A percentile compares a stretch with the other conserved stretches of the same genome.
Conservation (phyloP, 1,140 invertebrate species). For the Tetramorium parvispinum region DNA sequence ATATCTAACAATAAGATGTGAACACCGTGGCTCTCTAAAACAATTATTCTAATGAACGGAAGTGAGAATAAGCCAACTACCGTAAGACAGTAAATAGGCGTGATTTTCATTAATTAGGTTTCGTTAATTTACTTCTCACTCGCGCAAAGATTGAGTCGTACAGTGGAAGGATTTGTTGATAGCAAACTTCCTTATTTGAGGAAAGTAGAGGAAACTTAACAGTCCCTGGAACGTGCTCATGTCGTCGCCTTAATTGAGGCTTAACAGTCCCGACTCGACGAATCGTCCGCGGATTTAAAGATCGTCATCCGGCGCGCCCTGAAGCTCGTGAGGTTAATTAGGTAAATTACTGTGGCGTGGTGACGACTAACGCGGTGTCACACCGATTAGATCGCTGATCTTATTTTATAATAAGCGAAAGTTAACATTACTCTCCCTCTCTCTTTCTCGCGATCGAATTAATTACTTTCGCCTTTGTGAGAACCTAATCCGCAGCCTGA, state of each 20-base stretch:
- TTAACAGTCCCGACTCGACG: conserved; percentile 57
- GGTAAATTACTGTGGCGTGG: conserved; percentile 45
- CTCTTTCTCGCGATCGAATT: conserved; percentile 22
- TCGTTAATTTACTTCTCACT: conserved; percentile 37
- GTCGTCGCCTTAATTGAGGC: conserved; percentile 60
- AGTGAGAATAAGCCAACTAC: conserved; percentile 23
- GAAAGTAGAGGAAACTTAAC: conserved; percentile 36
- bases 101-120: conserved; percentile 25
- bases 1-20: background rate
- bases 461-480: conserved; percentile 31
- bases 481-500: background rate
- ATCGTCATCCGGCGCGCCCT: conserved; percentile 6
- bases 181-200: background rate
- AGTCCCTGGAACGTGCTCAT: background rate
- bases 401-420: conserved; percentile 67
- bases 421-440: conserved; percentile 43
- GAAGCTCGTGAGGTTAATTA: conserved; percentile 52
- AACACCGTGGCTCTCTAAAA: conserved; percentile 18
- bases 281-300: conserved; percentile 63
- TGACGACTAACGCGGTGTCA: background rate
- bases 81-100: conserved; percentile 12
- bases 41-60: conserved; percentile 42
- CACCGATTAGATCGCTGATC: conserved; percentile 36
- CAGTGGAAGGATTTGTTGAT: conserved; percentile 15
- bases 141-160: background rate